Evolutionary conservation across 2,888 invertebrate species (phyloP).

Genomic region (Baronia brevicornis): DNA sequence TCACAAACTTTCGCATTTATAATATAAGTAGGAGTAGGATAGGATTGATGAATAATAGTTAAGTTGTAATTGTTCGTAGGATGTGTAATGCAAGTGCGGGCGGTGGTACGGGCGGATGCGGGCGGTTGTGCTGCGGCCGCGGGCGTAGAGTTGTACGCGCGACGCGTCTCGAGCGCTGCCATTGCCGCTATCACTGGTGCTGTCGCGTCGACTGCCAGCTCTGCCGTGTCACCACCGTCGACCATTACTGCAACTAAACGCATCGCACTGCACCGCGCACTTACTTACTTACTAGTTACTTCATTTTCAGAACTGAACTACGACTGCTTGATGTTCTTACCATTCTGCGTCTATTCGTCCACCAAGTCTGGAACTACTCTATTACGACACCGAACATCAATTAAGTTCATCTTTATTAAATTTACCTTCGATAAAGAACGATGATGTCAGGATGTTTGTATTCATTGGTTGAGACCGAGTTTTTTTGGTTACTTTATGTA

Average conservation of each 20-base stretch:
- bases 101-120: constrained; percentile 81
- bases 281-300: too few species aligned
- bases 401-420: too few species aligned
- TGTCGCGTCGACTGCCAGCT: constrained; percentile 92
- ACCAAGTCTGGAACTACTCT: not conserved
- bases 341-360: not conserved
- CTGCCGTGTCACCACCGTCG: constrained; percentile 81
- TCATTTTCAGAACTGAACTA: too few species aligned
- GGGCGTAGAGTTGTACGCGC: constrained; percentile 82
- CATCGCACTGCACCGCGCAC: not conserved
- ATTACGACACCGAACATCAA: not conserved
- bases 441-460: too few species aligned
- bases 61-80: constrained; percentile 52
- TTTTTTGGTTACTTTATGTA: too few species aligned
- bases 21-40: too few species aligned
- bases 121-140: constrained; percentile 88
- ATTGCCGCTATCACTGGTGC: constrained; percentile 91
- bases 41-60: not conserved
- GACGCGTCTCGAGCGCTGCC: constrained; percentile 83
- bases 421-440: too few species aligned
- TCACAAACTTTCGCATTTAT: too few species aligned
- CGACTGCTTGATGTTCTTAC: not conserved
- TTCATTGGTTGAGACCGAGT: too few species aligned
- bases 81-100: constrained; percentile 81
- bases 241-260: constrained; percentile 82